Percentiles rank a stretch among this genome's conserved stretches.
Conservation (phyloP, 2,888 invertebrate genomes). For the Clusia tigrina region DNA sequence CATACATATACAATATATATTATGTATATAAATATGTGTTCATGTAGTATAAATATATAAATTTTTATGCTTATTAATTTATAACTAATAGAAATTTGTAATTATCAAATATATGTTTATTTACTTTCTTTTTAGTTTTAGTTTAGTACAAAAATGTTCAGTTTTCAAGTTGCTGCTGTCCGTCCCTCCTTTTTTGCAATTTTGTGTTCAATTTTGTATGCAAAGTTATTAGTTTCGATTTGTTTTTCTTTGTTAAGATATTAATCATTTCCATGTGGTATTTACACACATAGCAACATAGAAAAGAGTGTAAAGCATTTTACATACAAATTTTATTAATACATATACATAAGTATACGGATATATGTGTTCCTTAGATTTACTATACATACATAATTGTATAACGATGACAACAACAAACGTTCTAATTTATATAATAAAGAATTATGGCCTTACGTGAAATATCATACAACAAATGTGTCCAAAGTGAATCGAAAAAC, state of each 20-base stretch:
- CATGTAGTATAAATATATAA: neutral
- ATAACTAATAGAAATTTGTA: neutral
- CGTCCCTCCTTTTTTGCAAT: neutral
- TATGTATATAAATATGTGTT: neutral
- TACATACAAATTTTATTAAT: neutral
- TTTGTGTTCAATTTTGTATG: neutral
- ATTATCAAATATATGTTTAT: neutral
- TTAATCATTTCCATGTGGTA: no score
- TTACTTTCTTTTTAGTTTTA: neutral
- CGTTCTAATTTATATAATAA: neutral
- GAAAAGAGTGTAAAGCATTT: neutral
- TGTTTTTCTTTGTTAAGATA: no score
- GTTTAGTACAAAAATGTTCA: neutral
- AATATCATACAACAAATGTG: no score
- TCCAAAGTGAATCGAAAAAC: no score
- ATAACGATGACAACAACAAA: neutral
- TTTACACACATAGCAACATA: neutral
- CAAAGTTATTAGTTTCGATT: no score
- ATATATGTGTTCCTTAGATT: neutral
- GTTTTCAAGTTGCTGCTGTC: neutral
- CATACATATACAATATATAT: no score
- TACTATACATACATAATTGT: neutral
- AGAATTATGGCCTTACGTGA: neutral
- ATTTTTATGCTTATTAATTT: neutral
- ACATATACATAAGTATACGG: neutral